A percentile compares a stretch with the other conserved stretches of the same genome.
Evolutionary conservation across 2,888 invertebrate genomes (phyloP).

Genomic region (Epistrophe eligans): DNA sequence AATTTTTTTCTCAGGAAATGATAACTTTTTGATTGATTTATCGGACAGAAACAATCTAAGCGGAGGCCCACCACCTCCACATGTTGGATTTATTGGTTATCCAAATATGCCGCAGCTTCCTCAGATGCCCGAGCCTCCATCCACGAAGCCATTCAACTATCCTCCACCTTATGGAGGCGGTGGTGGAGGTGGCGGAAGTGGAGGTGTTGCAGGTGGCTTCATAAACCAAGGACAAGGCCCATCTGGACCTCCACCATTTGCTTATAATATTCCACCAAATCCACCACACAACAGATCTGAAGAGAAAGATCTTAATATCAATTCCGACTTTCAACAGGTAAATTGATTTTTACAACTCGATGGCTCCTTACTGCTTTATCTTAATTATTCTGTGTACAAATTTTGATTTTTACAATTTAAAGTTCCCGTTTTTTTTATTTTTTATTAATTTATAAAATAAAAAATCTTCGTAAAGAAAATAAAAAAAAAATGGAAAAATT

Average conservation of each 20-base stretch:
- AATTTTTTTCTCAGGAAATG: slow-evolving; percentile 84
- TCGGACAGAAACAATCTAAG: slow-evolving; percentile 86
- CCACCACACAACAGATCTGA: slow-evolving; percentile 83
- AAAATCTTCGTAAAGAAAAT: too few relatives aligned
- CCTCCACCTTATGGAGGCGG: slow-evolving; percentile 83
- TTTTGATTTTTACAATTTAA: too few relatives aligned
- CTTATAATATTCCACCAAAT: slow-evolving; percentile 88
- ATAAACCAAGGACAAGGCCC: slow-evolving; percentile 62
- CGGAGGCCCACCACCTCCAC: slow-evolving; percentile 86
- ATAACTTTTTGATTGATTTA: slow-evolving; percentile 89
- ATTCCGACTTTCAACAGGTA: slow-evolving; percentile 86
- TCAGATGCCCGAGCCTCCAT: slow-evolving; percentile 85
- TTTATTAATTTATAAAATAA: too few relatives aligned
- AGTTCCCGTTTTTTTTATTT: too few relatives aligned
- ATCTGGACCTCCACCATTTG: slow-evolving; percentile 79
- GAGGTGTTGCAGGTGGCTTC: slow-evolving; percentile 72
- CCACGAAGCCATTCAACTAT: slow-evolving; percentile 88
- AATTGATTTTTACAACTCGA: slow-evolving; percentile 29
- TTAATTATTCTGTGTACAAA: too few relatives aligned
- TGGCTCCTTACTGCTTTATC: too few relatives aligned
- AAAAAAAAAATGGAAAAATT: too few relatives aligned
- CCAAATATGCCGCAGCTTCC: slow-evolving; percentile 89
- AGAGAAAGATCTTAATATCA: slow-evolving; percentile 87
- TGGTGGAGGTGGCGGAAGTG: slow-evolving; percentile 82
- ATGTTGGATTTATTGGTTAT: slow-evolving; percentile 92